Evolutionary conservation across 2,888 invertebrate species (phyloP), one percentile per base, ranked within the genome.

Genomic region (Eutolmus rufibarbis): DNA sequence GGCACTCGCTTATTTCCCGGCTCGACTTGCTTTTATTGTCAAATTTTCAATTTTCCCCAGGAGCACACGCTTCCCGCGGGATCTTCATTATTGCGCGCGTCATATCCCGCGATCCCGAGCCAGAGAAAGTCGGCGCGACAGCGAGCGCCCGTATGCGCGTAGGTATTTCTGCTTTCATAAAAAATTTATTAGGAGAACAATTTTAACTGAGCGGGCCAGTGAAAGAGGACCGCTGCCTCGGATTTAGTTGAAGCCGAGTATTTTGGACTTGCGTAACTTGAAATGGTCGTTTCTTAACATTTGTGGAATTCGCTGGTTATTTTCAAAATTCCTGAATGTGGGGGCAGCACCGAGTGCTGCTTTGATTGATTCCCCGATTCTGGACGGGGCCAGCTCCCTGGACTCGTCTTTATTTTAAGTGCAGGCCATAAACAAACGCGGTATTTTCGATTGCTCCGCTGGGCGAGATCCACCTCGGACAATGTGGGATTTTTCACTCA

Each of bases 131-230:
- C 79, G 19, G 79, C 79, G 43, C 23, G 51, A 37, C 51, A 5
- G 79, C 5, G 79, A 40, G n/a, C 56, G 57, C 57, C 57, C 34
- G 82, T 82, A 46, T 79, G 66, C 74, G 66, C 37, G 66, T 84
- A 34, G 34, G 40, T 84, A 66, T 84, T 84, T 74, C 74, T 84
- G 66, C 66, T 84, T 81, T 84, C 74, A 84, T 84, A 84, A 74
- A 84, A 84, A 84, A 66, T 84, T 84, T 84, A 74, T 84, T 84
- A 84, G 23, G 84, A 84, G 84, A 57, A 84, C 84, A 84, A 84
- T 66, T 84, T 84, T 37, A 84, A 84, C 84, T 74, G 84, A 28
- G 84, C 79, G 51, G 23, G n/a, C 84, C 66, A 74, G 84, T 74
- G 66, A 84, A 84, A 46, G 57, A 84, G 19, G 19, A 66, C 66